Percentiles rank a stretch among this genome's conserved stretches.
These are phyloP conservation scores for human (Homo sapiens) DNA, from an alignment of 2,113 vertebrate species.

Conservation along the genomic window GRCh38 chr1:181619501-181620000, in stretches of 20 bases:
- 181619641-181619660: background rate
- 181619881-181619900: background rate
- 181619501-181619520: background rate
- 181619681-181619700: background rate
- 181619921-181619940: background rate
- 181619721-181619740: background rate
- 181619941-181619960: accelerated
- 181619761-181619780: background rate
- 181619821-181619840: background rate
- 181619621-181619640: background rate
- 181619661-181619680: background rate
- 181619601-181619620: background rate
- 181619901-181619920: background rate
- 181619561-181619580: background rate
- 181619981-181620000: background rate
- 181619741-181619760: background rate
- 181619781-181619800: background rate
- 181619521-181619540: background rate
- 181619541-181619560: background rate
- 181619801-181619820: background rate
- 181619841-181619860: background rate
- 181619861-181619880: background rate
- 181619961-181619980: background rate
- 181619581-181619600: background rate
- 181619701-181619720: background rate